These are phyloP conservation scores for Chaetogeoica ovagalla DNA, from an alignment of 2,888 invertebrate species.

Conservation along the genomic window DNA sequence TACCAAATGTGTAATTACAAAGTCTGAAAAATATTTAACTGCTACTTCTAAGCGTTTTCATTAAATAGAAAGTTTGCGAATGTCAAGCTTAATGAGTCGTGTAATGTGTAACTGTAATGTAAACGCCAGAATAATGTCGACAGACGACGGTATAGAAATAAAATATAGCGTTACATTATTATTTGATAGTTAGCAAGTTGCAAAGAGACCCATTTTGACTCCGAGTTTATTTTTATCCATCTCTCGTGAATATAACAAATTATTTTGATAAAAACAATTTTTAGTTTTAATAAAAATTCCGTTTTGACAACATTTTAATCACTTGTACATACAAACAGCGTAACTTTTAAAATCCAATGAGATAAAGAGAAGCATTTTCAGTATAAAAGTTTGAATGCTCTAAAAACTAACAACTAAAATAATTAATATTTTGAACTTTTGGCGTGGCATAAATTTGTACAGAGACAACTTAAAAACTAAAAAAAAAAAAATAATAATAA, in stretches of 20 bases:
- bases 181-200: conserved; percentile 25
- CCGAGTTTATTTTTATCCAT: conserved; percentile 3
- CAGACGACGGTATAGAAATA: neutral
- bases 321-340: neutral
- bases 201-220: neutral
- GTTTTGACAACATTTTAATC: conserved; percentile 22
- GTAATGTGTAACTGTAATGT: conserved; percentile 31
- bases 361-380: conserved; percentile 5
- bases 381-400: conserved; percentile 13
- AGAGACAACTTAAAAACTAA: neutral
- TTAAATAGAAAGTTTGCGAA: conserved; percentile 29
- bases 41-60: conserved; percentile 10
- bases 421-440: conserved; percentile 30
- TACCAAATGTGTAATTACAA: neutral
- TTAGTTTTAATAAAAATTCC: conserved; percentile 24
- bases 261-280: conserved; percentile 20
- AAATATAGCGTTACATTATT: conserved; percentile 31
- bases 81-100: conserved; percentile 33
- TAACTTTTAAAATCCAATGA: conserved; percentile 25
- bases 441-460: conserved; percentile 8
- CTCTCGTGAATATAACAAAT: neutral
- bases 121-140: conserved; percentile 21
- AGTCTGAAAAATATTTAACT: conserved; percentile 2
- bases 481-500: neutral
- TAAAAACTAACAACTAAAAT: conserved; percentile 27